Evolutionary conservation across 2,888 invertebrate genomes (phyloP), one percentile per base, ranked within the genome.

Genomic region (Pseudococcus jackbeardsleyi): DNA sequence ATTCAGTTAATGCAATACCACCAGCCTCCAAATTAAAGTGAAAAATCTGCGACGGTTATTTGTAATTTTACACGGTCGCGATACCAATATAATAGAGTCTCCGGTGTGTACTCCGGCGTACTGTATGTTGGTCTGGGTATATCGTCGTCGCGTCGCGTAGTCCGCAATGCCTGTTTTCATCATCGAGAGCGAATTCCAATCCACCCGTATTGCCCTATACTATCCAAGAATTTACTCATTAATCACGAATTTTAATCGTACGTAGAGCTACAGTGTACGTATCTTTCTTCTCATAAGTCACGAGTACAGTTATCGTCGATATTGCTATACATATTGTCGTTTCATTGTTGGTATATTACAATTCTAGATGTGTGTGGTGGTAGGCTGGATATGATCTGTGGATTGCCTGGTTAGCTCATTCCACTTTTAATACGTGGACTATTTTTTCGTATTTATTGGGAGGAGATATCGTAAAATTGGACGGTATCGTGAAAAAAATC

Each of bases 1-100:
- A 82, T 82, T 82, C 46, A 46, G 79, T 46, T 82, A 82, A 82
- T 82, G 46, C 79, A 33, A 82, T 82, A 82, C 79, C 79, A 46
- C 46, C 79, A 82, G 79, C 79, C 79, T 82, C 79, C 79, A 82
- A 82, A 82, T 82, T 82, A 46, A 82, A 82, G 79, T 82, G 79
- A 82, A 82, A 82, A 82, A 82, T 82, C 79, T 82, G 79, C 46
- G 79, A 82, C 79, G 79, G 79, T 82, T 82, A 82, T 82, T 82
- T 82, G 46, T 82, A 82, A 82, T 82, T 82, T 82, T 82, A 82
- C 79, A 82, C 79, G 46, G 79, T 82, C 79, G 46, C 79, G 64
- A 64, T 64, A 64, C 11, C 19, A 17, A 33, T 33, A 82, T 46
- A 46, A 82, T 42, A 46, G 79, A 46, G 79, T 82, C 79, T 82